phyloP scores from a whole-genome alignment of 2,888 invertebrate genomes.

The Apamea anceps region DNA sequence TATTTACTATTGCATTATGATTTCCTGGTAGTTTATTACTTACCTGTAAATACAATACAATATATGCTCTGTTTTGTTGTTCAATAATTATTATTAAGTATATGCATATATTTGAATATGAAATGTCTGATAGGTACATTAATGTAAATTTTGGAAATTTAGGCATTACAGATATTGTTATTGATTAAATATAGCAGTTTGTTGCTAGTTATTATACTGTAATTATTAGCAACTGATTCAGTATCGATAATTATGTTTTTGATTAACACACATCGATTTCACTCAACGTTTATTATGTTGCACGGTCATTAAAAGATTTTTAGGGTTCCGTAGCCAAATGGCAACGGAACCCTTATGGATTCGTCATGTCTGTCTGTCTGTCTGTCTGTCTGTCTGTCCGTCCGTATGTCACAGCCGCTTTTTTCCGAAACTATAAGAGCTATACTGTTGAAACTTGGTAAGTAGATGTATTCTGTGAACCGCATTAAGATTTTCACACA shows the following conservation, averaged over 20 bases:
- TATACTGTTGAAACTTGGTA: no score
- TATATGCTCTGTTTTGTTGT: background rate
- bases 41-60: background rate
- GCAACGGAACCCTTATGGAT: no score
- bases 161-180: background rate
- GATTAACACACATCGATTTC: background rate
- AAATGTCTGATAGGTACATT: background rate
- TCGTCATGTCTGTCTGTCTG: no score
- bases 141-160: background rate
- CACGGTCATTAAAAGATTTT: no score
- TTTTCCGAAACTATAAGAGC: no score
- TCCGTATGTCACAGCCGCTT: no score
- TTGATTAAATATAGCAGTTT: background rate
- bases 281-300: background rate
- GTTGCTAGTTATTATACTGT: background rate
- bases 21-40: conserved; percentile 11
- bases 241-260: background rate
- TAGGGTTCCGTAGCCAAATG: no score
- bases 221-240: background rate
- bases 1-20: conserved; percentile 32
- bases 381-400: no score
- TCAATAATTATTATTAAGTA: conserved; percentile 4
- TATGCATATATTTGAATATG: conserved; percentile 2
- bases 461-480: no score
- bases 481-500: no score